These are phyloP conservation scores for Bicyclus anynana DNA, from an alignment of 1,140 invertebrate genomes.

Conservation along the genomic window DNA sequence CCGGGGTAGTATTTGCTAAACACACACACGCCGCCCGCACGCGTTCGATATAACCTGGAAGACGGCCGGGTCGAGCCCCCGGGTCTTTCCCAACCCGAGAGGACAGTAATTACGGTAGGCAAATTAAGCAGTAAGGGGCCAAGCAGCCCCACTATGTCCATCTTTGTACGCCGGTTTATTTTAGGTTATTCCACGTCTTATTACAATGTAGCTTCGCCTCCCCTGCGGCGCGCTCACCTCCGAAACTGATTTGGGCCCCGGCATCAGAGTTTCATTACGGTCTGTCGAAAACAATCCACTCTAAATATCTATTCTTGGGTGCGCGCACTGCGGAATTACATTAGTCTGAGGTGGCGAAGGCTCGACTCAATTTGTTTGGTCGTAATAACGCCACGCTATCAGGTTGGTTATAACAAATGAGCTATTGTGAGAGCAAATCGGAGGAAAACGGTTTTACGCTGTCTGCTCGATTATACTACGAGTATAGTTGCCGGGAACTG, in stretches of 20 bases:
- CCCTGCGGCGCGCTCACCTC: conserved; percentile 72
- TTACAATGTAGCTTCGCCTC: conserved; percentile 71
- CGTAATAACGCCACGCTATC: conserved; percentile 74
- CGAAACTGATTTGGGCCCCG: conserved; percentile 71
- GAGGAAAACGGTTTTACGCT: conserved; percentile 64
- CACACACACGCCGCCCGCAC: conserved; percentile 70
- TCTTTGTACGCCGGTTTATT: conserved; percentile 74
- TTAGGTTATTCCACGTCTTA: conserved; percentile 74
- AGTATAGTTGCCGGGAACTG: conserved; percentile 25
- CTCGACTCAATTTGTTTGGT: conserved; percentile 75
- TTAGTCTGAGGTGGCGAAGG: conserved; percentile 77
- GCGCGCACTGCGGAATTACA: conserved; percentile 73
- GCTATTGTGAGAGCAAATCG: conserved; percentile 71
- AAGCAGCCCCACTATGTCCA: conserved; percentile 62
- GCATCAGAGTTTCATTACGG: conserved; percentile 76
- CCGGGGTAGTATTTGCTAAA: conserved; percentile 71
- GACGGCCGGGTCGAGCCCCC: conserved; percentile 65
- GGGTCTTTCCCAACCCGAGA: conserved; percentile 66
- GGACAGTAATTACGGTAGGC: conserved; percentile 78
- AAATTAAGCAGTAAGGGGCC: conserved; percentile 77
- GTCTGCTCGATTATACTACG: conserved; percentile 66
- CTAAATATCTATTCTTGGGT: conserved; percentile 77
- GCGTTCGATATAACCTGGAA: conserved; percentile 71
- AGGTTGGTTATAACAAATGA: conserved; percentile 75
- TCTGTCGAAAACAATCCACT: conserved; percentile 77